phyloP scores from a whole-genome alignment of 2,797 vertebrate species.

The Aphelocoma californica region DNA sequence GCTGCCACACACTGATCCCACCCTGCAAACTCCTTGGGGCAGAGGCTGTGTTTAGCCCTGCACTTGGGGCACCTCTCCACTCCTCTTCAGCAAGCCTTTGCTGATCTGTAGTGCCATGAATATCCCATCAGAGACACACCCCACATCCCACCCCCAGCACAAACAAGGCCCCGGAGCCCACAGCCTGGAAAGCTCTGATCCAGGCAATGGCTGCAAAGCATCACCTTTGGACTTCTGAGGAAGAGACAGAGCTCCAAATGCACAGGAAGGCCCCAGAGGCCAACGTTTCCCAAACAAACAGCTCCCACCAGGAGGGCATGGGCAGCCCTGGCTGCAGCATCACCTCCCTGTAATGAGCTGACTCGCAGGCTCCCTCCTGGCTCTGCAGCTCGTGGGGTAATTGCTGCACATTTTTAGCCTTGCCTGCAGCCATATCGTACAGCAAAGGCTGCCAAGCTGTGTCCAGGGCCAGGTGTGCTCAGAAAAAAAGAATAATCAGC shows the following conservation, averaged over 20 bases:
- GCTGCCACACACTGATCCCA: fast-evolving
- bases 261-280: neutral
- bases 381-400: neutral
- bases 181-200: neutral
- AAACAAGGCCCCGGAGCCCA: neutral
- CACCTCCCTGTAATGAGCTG: neutral
- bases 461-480: neutral
- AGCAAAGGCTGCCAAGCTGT: neutral
- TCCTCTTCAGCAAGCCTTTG: fast-evolving
- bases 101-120: neutral
- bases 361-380: neutral
- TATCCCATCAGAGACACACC: fast-evolving
- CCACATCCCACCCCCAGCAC: neutral
- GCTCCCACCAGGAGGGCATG: fast-evolving
- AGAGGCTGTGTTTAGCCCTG: neutral
- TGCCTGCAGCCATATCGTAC: neutral
- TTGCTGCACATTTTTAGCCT: slow-evolving; percentile 38
- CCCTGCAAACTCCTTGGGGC: too few relatives aligned
- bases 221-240: neutral
- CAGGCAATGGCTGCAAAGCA: neutral
- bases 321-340: neutral
- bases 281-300: neutral
- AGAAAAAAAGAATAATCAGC: neutral
- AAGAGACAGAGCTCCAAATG: neutral
- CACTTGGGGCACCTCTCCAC: fast-evolving